A percentile compares a stretch with the other conserved stretches of the same genome.
Conservation (phyloP, 2,797 vertebrate species). For the Monodelphis domestica region DNA sequence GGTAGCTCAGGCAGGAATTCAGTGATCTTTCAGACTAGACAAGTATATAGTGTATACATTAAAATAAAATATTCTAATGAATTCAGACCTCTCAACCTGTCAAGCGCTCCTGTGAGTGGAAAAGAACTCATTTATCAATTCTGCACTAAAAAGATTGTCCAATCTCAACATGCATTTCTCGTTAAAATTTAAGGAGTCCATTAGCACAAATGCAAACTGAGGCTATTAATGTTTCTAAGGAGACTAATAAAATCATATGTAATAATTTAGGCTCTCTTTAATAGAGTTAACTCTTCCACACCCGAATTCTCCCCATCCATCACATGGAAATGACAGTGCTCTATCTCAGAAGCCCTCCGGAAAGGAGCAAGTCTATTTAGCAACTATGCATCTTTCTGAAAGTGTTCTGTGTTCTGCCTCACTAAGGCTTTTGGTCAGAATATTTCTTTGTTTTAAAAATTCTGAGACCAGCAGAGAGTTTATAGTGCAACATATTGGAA, state of each 20-base stretch:
- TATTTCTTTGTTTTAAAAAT: conserved; percentile 28
- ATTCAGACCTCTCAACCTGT: conserved; percentile 67
- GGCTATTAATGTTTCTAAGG: conserved; percentile 65
- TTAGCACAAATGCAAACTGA: conserved; percentile 73
- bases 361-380: not conserved
- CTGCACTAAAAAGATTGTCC: conserved; percentile 64
- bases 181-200: conserved; percentile 80
- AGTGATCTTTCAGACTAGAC: conserved; percentile 36
- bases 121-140: conserved; percentile 76
- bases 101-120: conserved; percentile 59
- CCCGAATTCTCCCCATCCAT: conserved; percentile 38
- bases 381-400: conserved; percentile 16
- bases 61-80: conserved; percentile 74
- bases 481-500: not conserved
- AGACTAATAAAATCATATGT: conserved; percentile 59
- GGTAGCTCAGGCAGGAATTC: conserved; percentile 43
- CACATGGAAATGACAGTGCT: not conserved
- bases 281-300: conserved; percentile 67
- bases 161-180: conserved; percentile 75
- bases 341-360: not conserved
- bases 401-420: conserved; percentile 42
- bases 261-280: conserved; percentile 70
- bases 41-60: conserved; percentile 47
- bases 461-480: conserved; percentile 32
- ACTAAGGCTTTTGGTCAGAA: not conserved